Conservation (phyloP, 64 coral and sea anemone species). For the Stichodactyla mertensii region DNA sequence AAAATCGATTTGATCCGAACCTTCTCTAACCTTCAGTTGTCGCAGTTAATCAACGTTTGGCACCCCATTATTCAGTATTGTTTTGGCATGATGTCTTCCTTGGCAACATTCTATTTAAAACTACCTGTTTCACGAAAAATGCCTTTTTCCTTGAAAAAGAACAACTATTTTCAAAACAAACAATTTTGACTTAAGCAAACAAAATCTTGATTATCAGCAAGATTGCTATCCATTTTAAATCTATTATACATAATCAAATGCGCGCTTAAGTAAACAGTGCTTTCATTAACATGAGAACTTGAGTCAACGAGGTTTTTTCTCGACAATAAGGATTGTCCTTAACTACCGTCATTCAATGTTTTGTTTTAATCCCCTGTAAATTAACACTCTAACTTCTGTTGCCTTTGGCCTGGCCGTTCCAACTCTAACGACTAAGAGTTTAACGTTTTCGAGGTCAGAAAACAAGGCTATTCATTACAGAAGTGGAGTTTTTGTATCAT, state of each 20-base stretch:
- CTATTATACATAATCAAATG: background rate
- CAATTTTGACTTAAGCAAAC: background rate
- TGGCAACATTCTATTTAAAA: too few relatives aligned
- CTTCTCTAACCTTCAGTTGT: too few relatives aligned
- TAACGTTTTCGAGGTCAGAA: background rate
- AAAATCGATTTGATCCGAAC: too few relatives aligned
- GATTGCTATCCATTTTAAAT: background rate
- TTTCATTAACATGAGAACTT: background rate
- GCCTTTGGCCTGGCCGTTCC: background rate
- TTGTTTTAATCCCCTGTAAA: background rate
- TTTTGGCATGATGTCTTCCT: background rate
- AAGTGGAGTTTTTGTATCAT: background rate
- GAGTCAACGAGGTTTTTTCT: background rate
- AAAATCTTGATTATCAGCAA: background rate
- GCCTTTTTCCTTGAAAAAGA: background rate
- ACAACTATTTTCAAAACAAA: background rate
- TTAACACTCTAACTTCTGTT: background rate
- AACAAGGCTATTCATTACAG: background rate
- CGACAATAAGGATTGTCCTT: background rate
- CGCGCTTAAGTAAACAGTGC: background rate
- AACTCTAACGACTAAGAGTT: background rate
- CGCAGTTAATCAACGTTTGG: too few relatives aligned
- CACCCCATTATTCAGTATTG: background rate
- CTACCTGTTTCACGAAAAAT: background rate
- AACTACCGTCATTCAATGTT: background rate